A percentile compares a stretch with the other conserved stretches of the same genome.
Evolutionary conservation across 53 echinoderm and acorn worm species (phyloP).

Genomic region (Mesocentrotus franciscanus): DNA sequence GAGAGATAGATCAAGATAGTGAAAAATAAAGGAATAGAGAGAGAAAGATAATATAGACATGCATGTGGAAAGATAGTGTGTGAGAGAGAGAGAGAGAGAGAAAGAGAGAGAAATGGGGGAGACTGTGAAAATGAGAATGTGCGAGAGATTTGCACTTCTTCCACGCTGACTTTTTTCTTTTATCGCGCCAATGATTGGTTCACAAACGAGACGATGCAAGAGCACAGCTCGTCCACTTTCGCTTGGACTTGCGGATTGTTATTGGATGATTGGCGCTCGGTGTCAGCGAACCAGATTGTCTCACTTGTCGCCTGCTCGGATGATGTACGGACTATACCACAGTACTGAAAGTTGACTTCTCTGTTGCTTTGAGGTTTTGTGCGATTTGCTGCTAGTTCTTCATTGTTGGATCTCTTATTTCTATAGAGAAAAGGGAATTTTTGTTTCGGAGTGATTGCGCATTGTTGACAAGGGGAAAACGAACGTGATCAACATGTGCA

Average conservation of each 20-base stretch:
- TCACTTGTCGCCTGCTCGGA: background rate
- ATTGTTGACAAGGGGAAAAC: background rate
- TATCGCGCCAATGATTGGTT: background rate
- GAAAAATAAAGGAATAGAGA: too few relatives aligned
- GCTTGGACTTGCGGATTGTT: background rate
- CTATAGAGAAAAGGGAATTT: background rate
- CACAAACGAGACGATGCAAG: background rate
- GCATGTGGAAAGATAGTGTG: background rate
- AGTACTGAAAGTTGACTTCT: background rate
- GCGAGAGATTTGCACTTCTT: background rate
- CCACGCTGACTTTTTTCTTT: background rate
- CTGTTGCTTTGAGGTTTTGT: background rate
- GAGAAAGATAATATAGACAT: background rate
- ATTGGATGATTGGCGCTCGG: background rate
- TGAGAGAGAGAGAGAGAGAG: background rate
- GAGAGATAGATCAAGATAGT: background rate
- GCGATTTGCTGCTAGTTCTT: background rate
- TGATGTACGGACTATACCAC: conserved; percentile 33
- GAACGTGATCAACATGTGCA: background rate
- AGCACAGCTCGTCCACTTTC: background rate
- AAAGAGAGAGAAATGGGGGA: background rate
- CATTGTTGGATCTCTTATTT: background rate
- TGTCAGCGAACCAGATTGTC: background rate
- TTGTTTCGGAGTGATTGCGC: background rate
- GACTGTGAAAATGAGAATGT: background rate